Conservation (phyloP, 2,797 vertebrate species). For the Strix occidentalis region DNA sequence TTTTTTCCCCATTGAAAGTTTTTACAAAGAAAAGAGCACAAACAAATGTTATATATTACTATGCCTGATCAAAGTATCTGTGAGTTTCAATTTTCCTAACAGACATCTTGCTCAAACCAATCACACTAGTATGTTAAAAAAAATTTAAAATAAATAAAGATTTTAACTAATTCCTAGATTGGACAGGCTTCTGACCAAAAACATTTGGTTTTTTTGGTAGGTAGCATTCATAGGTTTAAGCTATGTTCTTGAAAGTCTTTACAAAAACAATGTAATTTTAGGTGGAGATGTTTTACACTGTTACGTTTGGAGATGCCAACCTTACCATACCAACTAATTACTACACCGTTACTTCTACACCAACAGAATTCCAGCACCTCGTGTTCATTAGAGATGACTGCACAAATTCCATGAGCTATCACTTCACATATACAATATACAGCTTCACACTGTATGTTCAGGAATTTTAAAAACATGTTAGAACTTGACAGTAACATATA, state of each 20-base stretch:
- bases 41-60: not conserved
- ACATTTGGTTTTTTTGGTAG: not conserved
- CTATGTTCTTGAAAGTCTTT: not conserved
- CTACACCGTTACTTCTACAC: too few relatives aligned
- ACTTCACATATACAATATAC: too few relatives aligned
- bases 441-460: fast-evolving
- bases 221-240: not conserved
- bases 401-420: not conserved
- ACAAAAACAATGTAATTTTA: not conserved
- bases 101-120: not conserved
- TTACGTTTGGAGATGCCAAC: not conserved
- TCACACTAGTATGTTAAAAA: not conserved
- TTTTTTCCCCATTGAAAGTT: not conserved
- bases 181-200: not conserved
- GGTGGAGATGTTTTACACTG: not conserved
- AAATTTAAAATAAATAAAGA: not conserved
- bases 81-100: not conserved
- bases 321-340: not conserved
- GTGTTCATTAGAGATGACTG: too few relatives aligned
- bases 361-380: not conserved
- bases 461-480: not conserved
- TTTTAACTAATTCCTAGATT: not conserved
- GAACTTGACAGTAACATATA: not conserved
- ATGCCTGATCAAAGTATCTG: not conserved
- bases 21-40: slow-evolving; percentile 2